Conservation (phyloP, 2,888 invertebrate genomes). For the Ophion ventricosus region DNA sequence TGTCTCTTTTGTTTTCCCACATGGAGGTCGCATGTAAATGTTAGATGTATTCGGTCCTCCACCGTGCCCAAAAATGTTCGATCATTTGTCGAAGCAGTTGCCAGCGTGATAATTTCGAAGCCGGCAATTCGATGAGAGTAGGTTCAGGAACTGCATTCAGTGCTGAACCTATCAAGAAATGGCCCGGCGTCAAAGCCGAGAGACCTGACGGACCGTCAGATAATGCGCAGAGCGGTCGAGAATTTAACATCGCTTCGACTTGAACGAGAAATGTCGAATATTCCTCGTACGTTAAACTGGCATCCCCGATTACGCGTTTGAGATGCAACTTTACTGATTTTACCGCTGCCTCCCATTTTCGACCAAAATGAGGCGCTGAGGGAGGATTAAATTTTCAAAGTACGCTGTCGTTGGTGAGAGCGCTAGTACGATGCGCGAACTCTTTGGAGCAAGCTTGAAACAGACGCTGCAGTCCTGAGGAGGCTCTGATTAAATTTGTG, state of each 20-base stretch:
- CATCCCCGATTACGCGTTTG: conserved; percentile 62
- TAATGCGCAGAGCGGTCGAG: conserved; percentile 70
- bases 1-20: neutral
- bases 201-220: conserved; percentile 65
- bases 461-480: neutral
- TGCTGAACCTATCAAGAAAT: conserved; percentile 73
- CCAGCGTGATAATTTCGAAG: conserved; percentile 2
- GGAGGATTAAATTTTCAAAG: conserved; percentile 1
- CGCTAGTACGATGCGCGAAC: neutral
- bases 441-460: neutral
- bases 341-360: conserved; percentile 71
- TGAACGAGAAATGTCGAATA: conserved; percentile 69
- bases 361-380: neutral
- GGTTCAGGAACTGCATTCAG: conserved; percentile 67
- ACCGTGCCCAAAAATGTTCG: conserved; percentile 8
- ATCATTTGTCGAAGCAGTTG: conserved; percentile 2
- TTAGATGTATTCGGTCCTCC: neutral
- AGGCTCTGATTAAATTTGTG: conserved; percentile 3
- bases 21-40: neutral
- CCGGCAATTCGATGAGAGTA: conserved; percentile 59
- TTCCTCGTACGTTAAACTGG: conserved; percentile 71
- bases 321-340: conserved; percentile 72
- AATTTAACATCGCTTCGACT: conserved; percentile 72
- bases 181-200: conserved; percentile 73
- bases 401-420: neutral